Percentiles rank a stretch among this genome's conserved stretches.
These are phyloP conservation scores for Halcyon badia DNA, from an alignment of 2,797 vertebrate species.

Conservation along the genomic window DNA sequence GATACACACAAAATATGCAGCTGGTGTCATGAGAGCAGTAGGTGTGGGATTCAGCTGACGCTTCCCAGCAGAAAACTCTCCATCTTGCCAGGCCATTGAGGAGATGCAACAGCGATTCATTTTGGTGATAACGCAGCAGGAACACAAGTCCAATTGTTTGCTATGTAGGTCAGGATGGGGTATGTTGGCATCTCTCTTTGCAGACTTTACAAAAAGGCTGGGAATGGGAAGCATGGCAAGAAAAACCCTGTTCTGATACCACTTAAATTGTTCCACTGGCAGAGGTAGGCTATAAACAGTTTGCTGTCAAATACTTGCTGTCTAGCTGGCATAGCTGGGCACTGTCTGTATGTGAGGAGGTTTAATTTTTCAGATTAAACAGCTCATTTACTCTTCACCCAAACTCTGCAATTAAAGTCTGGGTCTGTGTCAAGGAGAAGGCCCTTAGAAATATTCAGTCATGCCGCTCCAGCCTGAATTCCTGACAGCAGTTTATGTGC, in stretches of 20 bases:
- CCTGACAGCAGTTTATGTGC: not conserved
- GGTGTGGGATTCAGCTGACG: not conserved
- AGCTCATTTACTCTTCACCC: not conserved
- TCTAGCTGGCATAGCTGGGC: conserved; percentile 2
- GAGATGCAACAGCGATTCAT: not conserved
- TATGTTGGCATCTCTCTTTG: conserved; percentile 42
- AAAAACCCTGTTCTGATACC: not conserved
- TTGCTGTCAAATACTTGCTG: conserved; percentile 11
- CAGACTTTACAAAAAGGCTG: conserved; percentile 62
- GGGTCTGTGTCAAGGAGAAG: not conserved
- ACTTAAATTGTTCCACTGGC: not conserved
- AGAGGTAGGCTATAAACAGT: conserved; percentile 1
- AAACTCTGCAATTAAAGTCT: not conserved
- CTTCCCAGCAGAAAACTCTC: conserved; percentile 32
- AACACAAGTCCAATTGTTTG: conserved; percentile 43
- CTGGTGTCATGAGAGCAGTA: conserved; percentile 32
- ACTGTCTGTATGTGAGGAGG: not conserved
- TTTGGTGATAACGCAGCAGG: not conserved
- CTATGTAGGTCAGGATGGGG: conserved; percentile 52
- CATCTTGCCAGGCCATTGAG: not conserved
- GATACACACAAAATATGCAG: conserved; percentile 28
- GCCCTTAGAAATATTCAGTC: not conserved
- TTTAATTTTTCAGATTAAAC: conserved; percentile 29
- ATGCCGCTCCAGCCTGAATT: not conserved
- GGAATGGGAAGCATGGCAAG: conserved; percentile 35